Evolutionary conservation across 2,888 invertebrate species (phyloP).

Genomic region (Drosophila niveifrons): DNA sequence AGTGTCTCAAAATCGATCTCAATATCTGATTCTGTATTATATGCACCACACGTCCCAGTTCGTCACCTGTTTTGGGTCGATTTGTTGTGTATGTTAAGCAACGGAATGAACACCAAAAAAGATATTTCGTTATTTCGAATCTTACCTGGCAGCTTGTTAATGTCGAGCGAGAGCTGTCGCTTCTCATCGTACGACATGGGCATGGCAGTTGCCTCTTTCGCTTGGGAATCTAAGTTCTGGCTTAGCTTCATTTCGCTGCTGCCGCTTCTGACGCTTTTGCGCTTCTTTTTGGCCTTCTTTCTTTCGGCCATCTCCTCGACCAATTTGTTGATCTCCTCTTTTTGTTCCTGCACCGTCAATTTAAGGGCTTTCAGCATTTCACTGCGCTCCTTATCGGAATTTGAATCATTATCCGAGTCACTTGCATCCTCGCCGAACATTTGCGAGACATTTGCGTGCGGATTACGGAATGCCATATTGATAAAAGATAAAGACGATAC

Average conservation of each 20-base stretch:
- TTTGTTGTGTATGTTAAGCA: no score
- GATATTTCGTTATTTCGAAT: no score
- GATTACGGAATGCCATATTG: no score
- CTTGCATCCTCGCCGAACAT: conserved; percentile 88
- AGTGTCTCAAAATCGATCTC: conserved; percentile 99
- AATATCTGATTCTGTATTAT: conserved; percentile 99
- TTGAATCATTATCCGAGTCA: conserved; percentile 91
- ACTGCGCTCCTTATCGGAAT: conserved; percentile 96
- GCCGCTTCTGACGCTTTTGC: no score
- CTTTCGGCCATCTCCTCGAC: conserved; percentile 94
- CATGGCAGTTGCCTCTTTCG: conserved; percentile 96
- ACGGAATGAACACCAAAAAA: neutral
- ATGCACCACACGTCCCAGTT: conserved; percentile 98
- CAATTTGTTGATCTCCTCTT: conserved; percentile 95
- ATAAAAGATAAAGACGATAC: no score
- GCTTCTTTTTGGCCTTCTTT: conserved; percentile 94
- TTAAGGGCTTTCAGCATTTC: conserved; percentile 93
- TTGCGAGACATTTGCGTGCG: no score
- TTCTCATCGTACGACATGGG: conserved; percentile 99
- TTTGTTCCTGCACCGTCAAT: conserved; percentile 93
- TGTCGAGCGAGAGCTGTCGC: conserved; percentile 98
- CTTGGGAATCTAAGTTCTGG: conserved; percentile 94
- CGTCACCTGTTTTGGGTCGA: conserved; percentile 91
- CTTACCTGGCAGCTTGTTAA: conserved; percentile 98
- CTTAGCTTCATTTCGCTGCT: conserved; percentile 88